Evolutionary conservation across 1,140 invertebrate species (phyloP).

Genomic region (Ceratitis capitata): DNA sequence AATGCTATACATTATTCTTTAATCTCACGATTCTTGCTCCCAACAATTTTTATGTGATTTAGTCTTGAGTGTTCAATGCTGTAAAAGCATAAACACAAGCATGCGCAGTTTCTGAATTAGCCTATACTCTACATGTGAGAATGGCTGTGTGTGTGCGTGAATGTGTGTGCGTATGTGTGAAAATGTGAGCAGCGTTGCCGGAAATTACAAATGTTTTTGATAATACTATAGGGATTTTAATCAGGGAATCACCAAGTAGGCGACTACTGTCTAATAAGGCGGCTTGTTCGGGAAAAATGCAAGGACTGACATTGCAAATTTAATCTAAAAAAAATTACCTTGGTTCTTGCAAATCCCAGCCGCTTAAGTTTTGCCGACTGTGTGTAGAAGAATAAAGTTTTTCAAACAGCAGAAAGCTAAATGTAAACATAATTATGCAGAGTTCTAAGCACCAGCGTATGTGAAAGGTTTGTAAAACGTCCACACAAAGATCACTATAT

Average conservation of each 20-base stretch:
- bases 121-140: not conserved
- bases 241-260: not conserved
- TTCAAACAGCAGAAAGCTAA: too few species aligned
- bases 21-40: too few species aligned
- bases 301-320: not conserved
- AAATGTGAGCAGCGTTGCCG: not conserved
- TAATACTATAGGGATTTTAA: not conserved
- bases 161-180: too few species aligned
- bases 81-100: slow-evolving; percentile 21
- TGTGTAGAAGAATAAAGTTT: too few species aligned
- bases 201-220: not conserved
- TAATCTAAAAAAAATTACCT: slow-evolving; percentile 50
- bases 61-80: too few species aligned
- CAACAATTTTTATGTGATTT: too few species aligned
- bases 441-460: too few species aligned
- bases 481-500: too few species aligned
- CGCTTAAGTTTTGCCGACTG: slow-evolving; percentile 59
- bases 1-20: too few species aligned
- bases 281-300: not conserved
- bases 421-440: too few species aligned
- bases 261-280: not conserved
- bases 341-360: slow-evolving; percentile 59
- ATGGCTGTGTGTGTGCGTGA: too few species aligned
- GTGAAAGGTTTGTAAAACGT: too few species aligned
- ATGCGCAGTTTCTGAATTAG: not conserved